Evolutionary conservation across 2,797 vertebrate genomes (phyloP).

Genomic region (Helarctos malayanus): DNA sequence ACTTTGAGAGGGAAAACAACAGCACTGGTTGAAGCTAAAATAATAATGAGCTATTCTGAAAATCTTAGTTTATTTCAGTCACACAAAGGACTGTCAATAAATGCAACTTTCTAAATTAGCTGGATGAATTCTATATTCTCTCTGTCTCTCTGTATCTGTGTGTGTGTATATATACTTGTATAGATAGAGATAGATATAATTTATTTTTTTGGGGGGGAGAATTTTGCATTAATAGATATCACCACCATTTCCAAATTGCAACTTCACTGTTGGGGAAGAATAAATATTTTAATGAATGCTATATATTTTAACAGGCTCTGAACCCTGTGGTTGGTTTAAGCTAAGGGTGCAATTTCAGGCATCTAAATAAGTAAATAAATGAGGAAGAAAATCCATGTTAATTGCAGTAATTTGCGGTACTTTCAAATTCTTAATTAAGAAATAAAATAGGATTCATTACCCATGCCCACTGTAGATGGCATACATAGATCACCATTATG

Average conservation of each 20-base stretch:
- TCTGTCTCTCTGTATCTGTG: too few species aligned
- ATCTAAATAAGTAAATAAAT: slow-evolving; percentile 86
- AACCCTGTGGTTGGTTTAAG: slow-evolving; percentile 71
- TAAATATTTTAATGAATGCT: slow-evolving; percentile 82
- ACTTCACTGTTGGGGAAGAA: slow-evolving; percentile 66
- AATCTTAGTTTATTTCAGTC: slow-evolving; percentile 49
- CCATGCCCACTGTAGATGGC: slow-evolving; percentile 80
- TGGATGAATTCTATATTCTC: background rate
- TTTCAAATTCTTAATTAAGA: slow-evolving; percentile 86
- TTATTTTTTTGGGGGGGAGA: background rate
- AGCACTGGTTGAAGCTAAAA: background rate
- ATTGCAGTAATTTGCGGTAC: slow-evolving; percentile 84
- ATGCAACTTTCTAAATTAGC: slow-evolving; percentile 52
- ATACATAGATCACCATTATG: slow-evolving; percentile 83
- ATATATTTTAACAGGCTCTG: slow-evolving; percentile 82
- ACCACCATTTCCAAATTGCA: slow-evolving; percentile 49
- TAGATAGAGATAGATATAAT: background rate
- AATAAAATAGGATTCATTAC: slow-evolving; percentile 86
- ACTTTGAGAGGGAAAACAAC: background rate
- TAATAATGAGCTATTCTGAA: slow-evolving; percentile 16
- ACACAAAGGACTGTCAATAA: background rate
- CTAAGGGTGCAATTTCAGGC: slow-evolving; percentile 81
- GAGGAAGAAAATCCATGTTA: slow-evolving; percentile 85
- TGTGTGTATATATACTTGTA: background rate
- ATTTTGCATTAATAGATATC: slow-evolving; percentile 44